phyloP scores from a whole-genome alignment of 2,113 vertebrate genomes.

The Bothrops jararaca region DNA sequence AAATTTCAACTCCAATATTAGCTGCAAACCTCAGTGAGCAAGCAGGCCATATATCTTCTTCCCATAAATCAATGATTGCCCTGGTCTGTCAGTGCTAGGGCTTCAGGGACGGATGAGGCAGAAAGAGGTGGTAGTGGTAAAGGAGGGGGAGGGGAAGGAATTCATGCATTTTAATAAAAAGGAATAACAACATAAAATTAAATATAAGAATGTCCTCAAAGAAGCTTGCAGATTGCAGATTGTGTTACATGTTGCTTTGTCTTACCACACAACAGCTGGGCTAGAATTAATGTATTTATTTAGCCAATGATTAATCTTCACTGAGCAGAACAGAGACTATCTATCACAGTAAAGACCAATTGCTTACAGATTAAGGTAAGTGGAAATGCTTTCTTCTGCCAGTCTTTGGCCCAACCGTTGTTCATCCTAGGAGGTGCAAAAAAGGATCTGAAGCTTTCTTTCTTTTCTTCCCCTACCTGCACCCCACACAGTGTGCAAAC shows the following conservation, averaged over 20 bases:
- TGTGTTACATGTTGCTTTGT: background rate
- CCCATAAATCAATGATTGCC: background rate
- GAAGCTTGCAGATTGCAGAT: background rate
- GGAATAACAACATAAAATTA: background rate
- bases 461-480: background rate
- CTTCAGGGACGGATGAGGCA: conserved; percentile 2
- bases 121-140: background rate
- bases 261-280: background rate
- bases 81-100: background rate
- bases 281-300: background rate
- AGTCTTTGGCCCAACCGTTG: background rate
- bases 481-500: background rate
- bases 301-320: background rate
- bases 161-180: background rate
- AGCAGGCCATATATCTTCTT: conserved; percentile 49
- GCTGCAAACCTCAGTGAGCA: conserved; percentile 42
- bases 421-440: background rate
- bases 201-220: background rate
- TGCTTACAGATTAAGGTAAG: conserved; percentile 12
- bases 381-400: background rate
- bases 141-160: background rate
- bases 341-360: conserved; percentile 14
- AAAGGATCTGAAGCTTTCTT: background rate
- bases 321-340: background rate
- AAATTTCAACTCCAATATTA: conserved; percentile 27